Evolutionary conservation across 2,113 vertebrate genomes (phyloP).

Genomic region (Nymphicus hollandicus): DNA sequence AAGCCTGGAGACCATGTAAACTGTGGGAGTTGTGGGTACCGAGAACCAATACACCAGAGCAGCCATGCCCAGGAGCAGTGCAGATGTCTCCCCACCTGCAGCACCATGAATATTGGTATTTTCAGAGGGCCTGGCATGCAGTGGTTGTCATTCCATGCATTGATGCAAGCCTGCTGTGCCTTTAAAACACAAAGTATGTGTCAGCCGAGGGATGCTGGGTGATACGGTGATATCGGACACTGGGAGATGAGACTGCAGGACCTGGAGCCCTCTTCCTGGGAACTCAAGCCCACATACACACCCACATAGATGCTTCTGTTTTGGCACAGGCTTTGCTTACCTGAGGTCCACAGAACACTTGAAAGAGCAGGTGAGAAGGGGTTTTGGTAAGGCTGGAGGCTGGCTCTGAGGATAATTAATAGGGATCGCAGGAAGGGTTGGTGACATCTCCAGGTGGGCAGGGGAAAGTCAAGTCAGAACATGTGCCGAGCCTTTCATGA

Average conservation of each 20-base stretch:
- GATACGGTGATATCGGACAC: not conserved
- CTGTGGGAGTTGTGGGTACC: not conserved
- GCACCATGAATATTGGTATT: not conserved
- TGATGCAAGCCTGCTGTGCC: not conserved
- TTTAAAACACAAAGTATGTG: not conserved
- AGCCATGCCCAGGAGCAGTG: not conserved
- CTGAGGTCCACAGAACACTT: conserved; percentile 1
- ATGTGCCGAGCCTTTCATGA: not conserved
- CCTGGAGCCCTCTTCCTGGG: not conserved
- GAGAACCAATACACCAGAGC: not conserved
- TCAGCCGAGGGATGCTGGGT: not conserved
- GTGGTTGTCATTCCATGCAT: not conserved
- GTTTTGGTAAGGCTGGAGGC: conserved; percentile 37
- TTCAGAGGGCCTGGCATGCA: not conserved
- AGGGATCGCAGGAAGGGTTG: not conserved
- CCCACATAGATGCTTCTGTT: not conserved
- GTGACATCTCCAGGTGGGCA: conserved; percentile 29
- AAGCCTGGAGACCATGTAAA: not conserved
- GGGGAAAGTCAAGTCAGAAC: conserved; percentile 20
- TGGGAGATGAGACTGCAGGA: not conserved
- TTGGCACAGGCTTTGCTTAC: not conserved
- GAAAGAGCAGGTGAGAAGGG: conserved; percentile 11
- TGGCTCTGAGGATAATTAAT: conserved; percentile 23
- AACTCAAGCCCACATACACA: not conserved
- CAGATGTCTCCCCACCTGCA: not conserved